Evolutionary conservation across 2,888 invertebrate species (phyloP).

Genomic region (Cataglyphis albicans): DNA sequence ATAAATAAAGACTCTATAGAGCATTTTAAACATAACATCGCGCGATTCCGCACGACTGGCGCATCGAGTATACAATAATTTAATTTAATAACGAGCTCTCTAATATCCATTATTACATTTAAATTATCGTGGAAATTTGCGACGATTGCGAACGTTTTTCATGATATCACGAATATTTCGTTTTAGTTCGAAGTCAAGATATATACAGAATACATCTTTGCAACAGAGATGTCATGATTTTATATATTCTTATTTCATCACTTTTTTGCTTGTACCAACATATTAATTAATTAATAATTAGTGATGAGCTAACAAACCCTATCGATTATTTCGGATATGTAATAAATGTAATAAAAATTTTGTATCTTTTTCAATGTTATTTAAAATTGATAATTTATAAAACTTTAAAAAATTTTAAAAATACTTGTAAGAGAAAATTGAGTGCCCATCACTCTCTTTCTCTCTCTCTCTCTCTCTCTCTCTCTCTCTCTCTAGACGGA

Average conservation of each 20-base stretch:
- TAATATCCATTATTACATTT: constrained; percentile 37
- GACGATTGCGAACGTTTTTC: constrained; percentile 40
- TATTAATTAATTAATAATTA: constrained; percentile 19
- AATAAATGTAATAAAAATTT: background rate
- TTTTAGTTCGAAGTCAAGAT: constrained; percentile 36
- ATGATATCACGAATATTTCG: constrained; percentile 38
- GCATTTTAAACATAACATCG: constrained; percentile 78
- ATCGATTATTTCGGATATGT: background rate
- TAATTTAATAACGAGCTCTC: constrained; percentile 70
- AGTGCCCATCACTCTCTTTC: background rate
- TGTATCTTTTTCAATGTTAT: background rate
- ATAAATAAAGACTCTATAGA: constrained; percentile 81
- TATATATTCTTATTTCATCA: background rate
- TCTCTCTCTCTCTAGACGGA: no score
- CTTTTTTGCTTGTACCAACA: background rate
- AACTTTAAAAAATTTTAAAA: background rate
- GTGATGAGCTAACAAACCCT: background rate
- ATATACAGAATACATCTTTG: constrained; percentile 32
- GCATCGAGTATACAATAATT: constrained; percentile 70
- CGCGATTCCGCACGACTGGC: constrained; percentile 65
- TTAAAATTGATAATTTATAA: background rate
- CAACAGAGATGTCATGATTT: constrained; percentile 7
- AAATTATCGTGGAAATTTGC: constrained; percentile 31
- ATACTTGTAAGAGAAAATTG: background rate
- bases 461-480: no score